Base-by-base conservation (phyloP, 2,888 invertebrate species). In the Elegia similella region DNA sequence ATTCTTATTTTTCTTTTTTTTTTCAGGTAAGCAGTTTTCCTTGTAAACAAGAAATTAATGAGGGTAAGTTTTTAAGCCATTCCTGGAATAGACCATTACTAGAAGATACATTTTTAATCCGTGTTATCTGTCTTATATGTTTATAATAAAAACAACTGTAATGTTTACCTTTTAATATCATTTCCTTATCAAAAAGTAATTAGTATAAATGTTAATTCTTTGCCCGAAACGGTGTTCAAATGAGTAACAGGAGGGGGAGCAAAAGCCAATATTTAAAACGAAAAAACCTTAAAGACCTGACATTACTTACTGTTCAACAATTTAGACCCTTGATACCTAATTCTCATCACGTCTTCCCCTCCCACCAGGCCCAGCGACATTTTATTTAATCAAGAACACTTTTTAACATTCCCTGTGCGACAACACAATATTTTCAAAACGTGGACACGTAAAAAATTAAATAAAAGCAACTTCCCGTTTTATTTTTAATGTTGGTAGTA, bases 341-440 rank as follows among this genome's bases (percentile, higher is more conserved):
- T 86, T 83, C 87, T 63, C 66, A 75, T 82, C 89, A 88, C 88
- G 87, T 77, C 68, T 72, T 62, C 75, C 75, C 75, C 65, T 65
- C 62, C 70, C 54, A 48, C 56, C 67, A 68, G 70, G 71, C 71
- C 70, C 71, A 69, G 80, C 81, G 85, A 84, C 88, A 80, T 83
- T 89, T 86, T 89, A 88, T 90, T 89, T 88, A 88, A 90, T 89
- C 88, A 89, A 84, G 83, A 77, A 76, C 80, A 85, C 84, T 86
- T 88, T 89, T 90, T 88, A 88, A 84, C 79, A 89, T 89, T 90
- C 90, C 70, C 71, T 55, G 60, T 66, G 75, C 82, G 79, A 69
- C 69, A 68, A 67, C 73, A 78, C 80, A 75, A 86, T 87, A 83
- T 85, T 88, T 86, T 75, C 62, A 61, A 60, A 61, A 58, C 57